phyloP scores from a whole-genome alignment of 1,140 invertebrate genomes.

The Trialeurodes vaporariorum region DNA sequence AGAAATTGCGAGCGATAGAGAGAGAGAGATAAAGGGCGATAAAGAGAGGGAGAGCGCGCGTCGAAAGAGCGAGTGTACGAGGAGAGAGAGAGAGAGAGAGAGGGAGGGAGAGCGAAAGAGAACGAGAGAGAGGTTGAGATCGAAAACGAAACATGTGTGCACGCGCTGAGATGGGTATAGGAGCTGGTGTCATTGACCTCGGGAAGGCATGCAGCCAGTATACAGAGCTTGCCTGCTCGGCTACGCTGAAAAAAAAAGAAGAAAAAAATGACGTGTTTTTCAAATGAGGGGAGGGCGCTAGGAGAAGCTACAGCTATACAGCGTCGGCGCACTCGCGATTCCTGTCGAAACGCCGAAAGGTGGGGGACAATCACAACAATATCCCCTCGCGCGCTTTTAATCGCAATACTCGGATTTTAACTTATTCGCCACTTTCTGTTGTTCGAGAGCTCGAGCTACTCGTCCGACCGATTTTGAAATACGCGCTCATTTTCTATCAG shows the following conservation, averaged over 20 bases:
- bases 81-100: background rate
- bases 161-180: background rate
- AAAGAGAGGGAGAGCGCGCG: too few species aligned
- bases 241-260: background rate
- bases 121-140: background rate
- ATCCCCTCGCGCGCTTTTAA: background rate
- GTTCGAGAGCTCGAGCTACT: too few species aligned
- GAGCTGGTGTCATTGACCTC: background rate
- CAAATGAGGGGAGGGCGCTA: background rate
- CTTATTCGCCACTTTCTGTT: too few species aligned
- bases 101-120: background rate
- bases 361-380: background rate
- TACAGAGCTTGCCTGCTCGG: too few species aligned
- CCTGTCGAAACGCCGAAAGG: background rate
- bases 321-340: background rate
- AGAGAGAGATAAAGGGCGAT: too few species aligned
- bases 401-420: too few species aligned
- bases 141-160: background rate
- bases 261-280: background rate
- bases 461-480: too few species aligned
- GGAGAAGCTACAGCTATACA: too few species aligned
- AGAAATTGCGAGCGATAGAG: too few species aligned
- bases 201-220: background rate
- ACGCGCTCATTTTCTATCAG: too few species aligned
- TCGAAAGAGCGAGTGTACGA: background rate